Base-by-base conservation (phyloP, 2,888 invertebrate genomes). In the Heliothis peltigera region DNA sequence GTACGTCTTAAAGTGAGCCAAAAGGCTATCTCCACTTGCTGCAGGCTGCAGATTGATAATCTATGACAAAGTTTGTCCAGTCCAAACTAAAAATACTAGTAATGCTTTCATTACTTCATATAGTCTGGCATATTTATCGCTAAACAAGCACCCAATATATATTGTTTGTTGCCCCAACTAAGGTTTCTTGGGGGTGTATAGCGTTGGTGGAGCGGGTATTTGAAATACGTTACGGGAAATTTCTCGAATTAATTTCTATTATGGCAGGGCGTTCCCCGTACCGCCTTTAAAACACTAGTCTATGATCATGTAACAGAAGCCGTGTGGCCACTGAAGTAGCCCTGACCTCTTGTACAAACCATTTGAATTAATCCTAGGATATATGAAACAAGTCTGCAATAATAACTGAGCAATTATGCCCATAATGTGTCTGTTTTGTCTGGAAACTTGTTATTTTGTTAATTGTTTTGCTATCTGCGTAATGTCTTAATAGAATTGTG, bases 361-460 rank as follows among this genome's bases (percentile, higher is more conserved):
- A 60, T 72, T 68, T 73, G 62, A 69, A 73, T 80, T 48, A 79
- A 67, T 79, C 55, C 62, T 5, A 47, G 63, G 64, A 47, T 70
- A 54, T 54, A 75, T 60, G 52, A 60, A 57, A 47, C 61, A 35
- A 64, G 64, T 60, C 55, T 48, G 53, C 46, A 65, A 63, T 59
- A 62, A 72, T 63, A 77, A 70, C 75, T 67, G 22, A 76, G 59
- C 73, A 73, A 79, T 82, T 70, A 75, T 49, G 57, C 22, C 59
- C 47, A 39, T 76, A 79, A 81, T 81, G 70, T 70, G 59, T 71
- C 70, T 85, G 84, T 86, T 86, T 81, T 84, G 83, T 80, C 83
- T 84, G 77, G 77, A 76, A 78, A 79, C 75, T 80, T 83, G 80
- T 81, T 82, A 79, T 80, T 80, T 82, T 65, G 74, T 74, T 83